Evolutionary conservation across 2,888 invertebrate genomes (phyloP), one percentile per base, ranked within the genome.

Genomic region (Leptothorax acervorum): DNA sequence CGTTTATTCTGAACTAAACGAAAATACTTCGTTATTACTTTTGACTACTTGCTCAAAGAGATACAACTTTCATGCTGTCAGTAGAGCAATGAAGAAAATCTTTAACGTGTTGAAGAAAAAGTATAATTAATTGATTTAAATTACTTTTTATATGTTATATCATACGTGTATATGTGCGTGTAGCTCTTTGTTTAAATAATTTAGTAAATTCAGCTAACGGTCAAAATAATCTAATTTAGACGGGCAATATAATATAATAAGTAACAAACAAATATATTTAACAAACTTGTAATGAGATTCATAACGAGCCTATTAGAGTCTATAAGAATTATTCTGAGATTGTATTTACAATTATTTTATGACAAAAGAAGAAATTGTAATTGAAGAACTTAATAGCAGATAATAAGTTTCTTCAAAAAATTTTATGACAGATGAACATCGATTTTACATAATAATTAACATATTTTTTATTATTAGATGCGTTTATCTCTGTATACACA

Each of bases 1-100:
- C 70, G 8, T 70, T 79, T 60, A 70, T 39, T 1, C 8, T 9
- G n/a, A 35, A 68, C 5, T 68, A 60, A 68, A 45, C 31, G 18
- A 57, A 68, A 79, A 79, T 68, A 65, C 23, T 42, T 31, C 15
- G 62, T 66, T 78, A 35, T 35, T 53, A 62, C 39, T 55, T 53
- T 53, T 3, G 6, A 53, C 8, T 55, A 42, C 9, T 75, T 39
- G 15, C 23, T 55, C 39, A 42, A 65, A 42, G 8, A 53, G 11
- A 11, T 15, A 35, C 35, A n/a, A 62, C 18, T 71, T 71, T 6
- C 23, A 28, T 42, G 23, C 9, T 57, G 5, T 9, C 15, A 48
- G 9, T 31, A 31, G 2, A 75, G 62, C 15, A 35, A 35, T 0
- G 15, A 62, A 45, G 12, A 48, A 57, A 3, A 42, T 28, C 15